phyloP scores from a whole-genome alignment of 2,888 invertebrate genomes.

The Rhagonycha fulva region DNA sequence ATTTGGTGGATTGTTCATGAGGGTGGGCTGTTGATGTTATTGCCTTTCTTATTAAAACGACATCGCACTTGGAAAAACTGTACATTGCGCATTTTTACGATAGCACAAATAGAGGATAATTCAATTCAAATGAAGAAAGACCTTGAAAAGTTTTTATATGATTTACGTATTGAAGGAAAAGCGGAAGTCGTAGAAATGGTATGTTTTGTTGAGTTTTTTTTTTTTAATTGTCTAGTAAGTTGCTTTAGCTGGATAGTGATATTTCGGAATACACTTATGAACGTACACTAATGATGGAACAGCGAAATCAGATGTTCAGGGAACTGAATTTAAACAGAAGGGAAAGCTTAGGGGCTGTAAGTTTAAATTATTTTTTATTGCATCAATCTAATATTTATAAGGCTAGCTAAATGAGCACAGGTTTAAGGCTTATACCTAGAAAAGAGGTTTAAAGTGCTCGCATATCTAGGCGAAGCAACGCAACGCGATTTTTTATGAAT shows the following conservation, averaged over 20 bases:
- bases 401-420: not conserved
- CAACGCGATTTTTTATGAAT: too few relatives aligned
- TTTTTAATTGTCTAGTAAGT: not conserved
- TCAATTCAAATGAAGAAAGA: constrained; percentile 99
- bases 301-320: constrained; percentile 94
- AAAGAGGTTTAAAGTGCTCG: too few relatives aligned
- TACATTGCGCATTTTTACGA: constrained; percentile 97
- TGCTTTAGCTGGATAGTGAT: constrained; percentile 86
- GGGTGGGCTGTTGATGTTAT: constrained; percentile 95
- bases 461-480: too few relatives aligned
- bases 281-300: constrained; percentile 98
- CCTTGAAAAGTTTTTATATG: constrained; percentile 95
- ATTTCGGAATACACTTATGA: constrained; percentile 99
- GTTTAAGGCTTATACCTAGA: too few relatives aligned
- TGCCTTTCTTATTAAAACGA: constrained; percentile 93
- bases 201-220: constrained; percentile 11
- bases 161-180: constrained; percentile 94
- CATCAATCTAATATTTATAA: not conserved
- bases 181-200: constrained; percentile 99
- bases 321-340: constrained; percentile 88
- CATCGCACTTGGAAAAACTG: constrained; percentile 99
- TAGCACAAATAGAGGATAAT: constrained; percentile 99
- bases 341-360: constrained; percentile 86
- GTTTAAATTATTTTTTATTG: constrained; percentile 47
- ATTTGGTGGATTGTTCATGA: constrained; percentile 99